Evolutionary conservation across 2,113 vertebrate species (phyloP).

Genomic region (Apeltes quadracus): DNA sequence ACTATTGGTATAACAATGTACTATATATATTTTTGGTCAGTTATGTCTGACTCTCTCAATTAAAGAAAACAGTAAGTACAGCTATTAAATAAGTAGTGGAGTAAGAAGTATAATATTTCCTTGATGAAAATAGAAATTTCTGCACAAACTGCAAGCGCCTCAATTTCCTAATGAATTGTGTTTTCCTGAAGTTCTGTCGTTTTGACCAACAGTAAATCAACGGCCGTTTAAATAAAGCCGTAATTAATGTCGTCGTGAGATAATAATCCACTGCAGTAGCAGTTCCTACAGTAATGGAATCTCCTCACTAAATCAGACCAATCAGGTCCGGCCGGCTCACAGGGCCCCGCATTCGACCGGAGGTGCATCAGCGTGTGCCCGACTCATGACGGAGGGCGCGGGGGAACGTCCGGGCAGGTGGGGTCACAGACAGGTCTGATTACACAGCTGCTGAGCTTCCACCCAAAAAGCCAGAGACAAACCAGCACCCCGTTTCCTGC

Average conservation of each 20-base stretch:
- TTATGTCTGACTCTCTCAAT: background rate
- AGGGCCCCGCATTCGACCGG: constrained; percentile 56
- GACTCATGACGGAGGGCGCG: constrained; percentile 67
- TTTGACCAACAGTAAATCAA: constrained; percentile 52
- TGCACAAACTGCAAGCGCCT: background rate
- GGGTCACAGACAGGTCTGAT: constrained; percentile 74
- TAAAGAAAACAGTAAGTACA: background rate
- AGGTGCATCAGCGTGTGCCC: constrained; percentile 62
- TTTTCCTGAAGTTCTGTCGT: constrained; percentile 23
- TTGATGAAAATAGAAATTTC: background rate
- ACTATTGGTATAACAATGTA: background rate
- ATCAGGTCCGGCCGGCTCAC: constrained; percentile 32
- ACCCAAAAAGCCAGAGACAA: constrained; percentile 45
- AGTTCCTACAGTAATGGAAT: constrained; percentile 26
- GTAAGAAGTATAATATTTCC: background rate
- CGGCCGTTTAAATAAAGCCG: constrained; percentile 53
- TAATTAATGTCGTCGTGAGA: constrained; percentile 46
- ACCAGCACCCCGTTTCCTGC: constrained; percentile 43
- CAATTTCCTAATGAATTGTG: background rate
- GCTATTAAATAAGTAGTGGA: background rate
- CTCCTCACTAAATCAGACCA: constrained; percentile 62
- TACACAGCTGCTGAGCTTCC: constrained; percentile 75
- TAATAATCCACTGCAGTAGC: constrained; percentile 35
- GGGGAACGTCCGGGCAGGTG: constrained; percentile 69
- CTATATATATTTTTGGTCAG: background rate